Evolutionary conservation across 2,113 vertebrate genomes (phyloP).

Genomic region (Centropus bengalensis): DNA sequence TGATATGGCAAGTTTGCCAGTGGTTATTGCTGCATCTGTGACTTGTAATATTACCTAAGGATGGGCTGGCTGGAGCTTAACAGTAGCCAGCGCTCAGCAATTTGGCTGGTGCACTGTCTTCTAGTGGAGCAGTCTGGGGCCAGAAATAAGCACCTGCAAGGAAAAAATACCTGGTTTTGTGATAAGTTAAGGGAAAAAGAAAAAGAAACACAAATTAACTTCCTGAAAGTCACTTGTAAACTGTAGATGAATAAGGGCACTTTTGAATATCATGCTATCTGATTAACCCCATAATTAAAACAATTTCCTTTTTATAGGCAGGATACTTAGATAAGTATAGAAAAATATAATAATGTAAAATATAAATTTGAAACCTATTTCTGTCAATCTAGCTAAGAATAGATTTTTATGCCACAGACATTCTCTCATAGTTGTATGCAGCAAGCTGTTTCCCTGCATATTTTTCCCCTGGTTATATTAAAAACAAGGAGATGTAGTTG

Average conservation of each 20-base stretch:
- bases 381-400: neutral
- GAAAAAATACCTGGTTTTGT: neutral
- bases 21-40: constrained; percentile 40
- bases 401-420: neutral
- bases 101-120: neutral
- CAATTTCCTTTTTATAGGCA: neutral
- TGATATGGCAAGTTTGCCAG: neutral
- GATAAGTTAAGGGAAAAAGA: neutral
- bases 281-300: constrained; percentile 10
- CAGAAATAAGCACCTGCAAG: neutral
- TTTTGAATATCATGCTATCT: neutral
- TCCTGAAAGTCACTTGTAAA: neutral
- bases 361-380: neutral
- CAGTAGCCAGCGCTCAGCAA: neutral
- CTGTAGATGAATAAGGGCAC: neutral
- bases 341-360: neutral
- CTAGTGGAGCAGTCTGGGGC: neutral
- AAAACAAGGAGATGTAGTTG: neutral
- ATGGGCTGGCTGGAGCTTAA: constrained; percentile 17
- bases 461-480: neutral
- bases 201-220: neutral
- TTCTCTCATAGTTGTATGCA: neutral
- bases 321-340: neutral
- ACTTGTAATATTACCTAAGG: neutral
- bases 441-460: neutral